phyloP scores from a whole-genome alignment of 2,113 vertebrate genomes.

The Dasyurus viverrinus region DNA sequence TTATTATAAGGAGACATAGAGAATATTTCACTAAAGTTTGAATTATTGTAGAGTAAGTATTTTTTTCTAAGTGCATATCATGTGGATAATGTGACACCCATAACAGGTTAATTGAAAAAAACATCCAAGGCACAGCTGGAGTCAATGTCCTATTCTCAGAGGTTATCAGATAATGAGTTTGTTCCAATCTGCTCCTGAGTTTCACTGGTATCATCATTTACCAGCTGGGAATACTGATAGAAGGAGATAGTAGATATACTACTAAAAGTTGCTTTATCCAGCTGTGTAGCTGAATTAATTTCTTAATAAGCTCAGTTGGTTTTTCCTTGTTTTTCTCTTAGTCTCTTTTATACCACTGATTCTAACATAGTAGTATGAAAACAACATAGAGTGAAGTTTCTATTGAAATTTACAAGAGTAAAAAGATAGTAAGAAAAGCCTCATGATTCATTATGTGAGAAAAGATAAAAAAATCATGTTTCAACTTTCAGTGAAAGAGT shows the following conservation, averaged over 20 bases:
- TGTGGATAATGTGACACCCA: background rate
- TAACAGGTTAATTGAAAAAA: slow-evolving; percentile 31
- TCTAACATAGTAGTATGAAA: background rate
- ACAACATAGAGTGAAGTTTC: background rate
- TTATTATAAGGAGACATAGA: background rate
- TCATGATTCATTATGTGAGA: background rate
- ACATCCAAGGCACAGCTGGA: slow-evolving; percentile 18
- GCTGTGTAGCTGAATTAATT: slow-evolving; percentile 1
- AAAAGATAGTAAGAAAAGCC: background rate
- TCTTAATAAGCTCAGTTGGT: slow-evolving; percentile 16
- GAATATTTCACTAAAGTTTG: background rate
- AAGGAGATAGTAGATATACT: background rate
- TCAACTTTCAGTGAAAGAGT: background rate
- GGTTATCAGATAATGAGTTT: slow-evolving; percentile 18
- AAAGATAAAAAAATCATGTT: background rate
- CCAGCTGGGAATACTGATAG: background rate
- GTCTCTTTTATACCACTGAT: background rate
- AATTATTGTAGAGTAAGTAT: background rate
- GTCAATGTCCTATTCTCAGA: background rate
- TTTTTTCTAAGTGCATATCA: background rate
- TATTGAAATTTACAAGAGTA: background rate
- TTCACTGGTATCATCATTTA: background rate
- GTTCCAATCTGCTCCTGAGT: background rate
- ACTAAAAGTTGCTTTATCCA: background rate
- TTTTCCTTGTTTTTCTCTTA: background rate